Base-by-base conservation (phyloP, 2,888 invertebrate genomes). In the Smittia aterrima region DNA sequence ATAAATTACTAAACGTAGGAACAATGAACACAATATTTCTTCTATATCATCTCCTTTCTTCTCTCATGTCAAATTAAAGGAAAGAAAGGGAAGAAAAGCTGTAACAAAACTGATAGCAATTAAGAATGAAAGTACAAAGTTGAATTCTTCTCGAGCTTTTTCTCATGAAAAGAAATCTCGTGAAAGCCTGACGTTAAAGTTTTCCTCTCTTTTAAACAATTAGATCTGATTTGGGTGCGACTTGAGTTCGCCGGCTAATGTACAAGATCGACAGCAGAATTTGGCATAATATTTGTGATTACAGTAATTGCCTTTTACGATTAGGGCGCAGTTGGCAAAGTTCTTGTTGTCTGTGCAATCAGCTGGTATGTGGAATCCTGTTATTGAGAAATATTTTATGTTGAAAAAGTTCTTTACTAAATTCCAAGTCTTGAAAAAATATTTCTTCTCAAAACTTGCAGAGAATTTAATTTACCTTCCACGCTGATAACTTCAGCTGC, bases 191-290 rank as follows among this genome's bases (percentile, higher is more conserved):
- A 11, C 53, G n/a, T 4, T 2, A 47, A 47, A 47, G 53, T 4
- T n/a, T 7, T 7, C 3, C 7, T 47, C n/a, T 58, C 11, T 13
- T 3, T 58, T 4, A 22, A 7, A 13, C 6, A 9, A 40, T 64
- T 74, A 74, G 40, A 74, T 74, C 40, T 64, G 27, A 27, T 74
- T 74, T 11, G 66, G 47, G 25, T 74, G 74, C 1, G 41, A 41
- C 25, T 32, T 84, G 75, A 94, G 83, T 80, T 91, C 91, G 0
- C 95, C 95, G 0, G 94, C 93, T 80, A 92, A 86, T 76, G 94
- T 92, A 82, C 97, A 97, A 1, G 96, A 95, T 81, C 90, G 88
- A 84, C 97, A 98, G 83, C 97, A 98, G 88, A 96, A 95, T 83
- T 87, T 88, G 77, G 94, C 93, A 83, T 97, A 98, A 84, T 96